Percentiles rank a stretch among this genome's conserved stretches.
These are phyloP conservation scores for Rhagium mordax DNA, from an alignment of 2,888 invertebrate species.

Conservation along the genomic window DNA sequence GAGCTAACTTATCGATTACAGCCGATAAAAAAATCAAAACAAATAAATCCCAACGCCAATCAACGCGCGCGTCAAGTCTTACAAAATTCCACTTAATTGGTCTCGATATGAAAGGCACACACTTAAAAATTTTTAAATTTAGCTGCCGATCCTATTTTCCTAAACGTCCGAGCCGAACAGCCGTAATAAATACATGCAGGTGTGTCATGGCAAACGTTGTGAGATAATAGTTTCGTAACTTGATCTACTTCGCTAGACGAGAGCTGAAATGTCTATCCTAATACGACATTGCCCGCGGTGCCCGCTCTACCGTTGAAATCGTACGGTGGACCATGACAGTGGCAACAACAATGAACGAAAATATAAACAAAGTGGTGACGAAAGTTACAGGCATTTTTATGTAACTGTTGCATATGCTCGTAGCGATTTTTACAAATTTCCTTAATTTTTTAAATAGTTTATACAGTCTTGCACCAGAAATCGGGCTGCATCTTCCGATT, in stretches of 20 bases:
- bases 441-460: no score
- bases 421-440: no score
- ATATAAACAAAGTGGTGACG: slow-evolving; percentile 12
- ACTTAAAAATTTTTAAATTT: slow-evolving; percentile 16
- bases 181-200: slow-evolving; percentile 36
- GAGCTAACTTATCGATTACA: neutral
- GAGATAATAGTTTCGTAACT: slow-evolving; percentile 46
- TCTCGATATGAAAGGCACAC: slow-evolving; percentile 28
- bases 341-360: slow-evolving; percentile 22
- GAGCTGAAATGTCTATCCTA: slow-evolving; percentile 25
- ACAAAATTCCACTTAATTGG: slow-evolving; percentile 35
- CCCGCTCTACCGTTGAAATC: slow-evolving; percentile 34
- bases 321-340: slow-evolving; percentile 35
- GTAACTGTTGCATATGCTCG: no score
- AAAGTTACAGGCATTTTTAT: no score
- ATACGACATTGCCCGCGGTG: slow-evolving; percentile 48
- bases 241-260: slow-evolving; percentile 43
- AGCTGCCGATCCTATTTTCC: slow-evolving; percentile 30
- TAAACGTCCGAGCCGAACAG: slow-evolving; percentile 1
- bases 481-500: no score
- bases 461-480: no score
- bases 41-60: neutral
- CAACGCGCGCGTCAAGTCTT: neutral
- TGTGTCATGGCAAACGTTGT: slow-evolving; percentile 45
- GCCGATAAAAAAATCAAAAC: neutral